Conservation (phyloP, 2,888 invertebrate genomes). For the Heteromurus nitidus region DNA sequence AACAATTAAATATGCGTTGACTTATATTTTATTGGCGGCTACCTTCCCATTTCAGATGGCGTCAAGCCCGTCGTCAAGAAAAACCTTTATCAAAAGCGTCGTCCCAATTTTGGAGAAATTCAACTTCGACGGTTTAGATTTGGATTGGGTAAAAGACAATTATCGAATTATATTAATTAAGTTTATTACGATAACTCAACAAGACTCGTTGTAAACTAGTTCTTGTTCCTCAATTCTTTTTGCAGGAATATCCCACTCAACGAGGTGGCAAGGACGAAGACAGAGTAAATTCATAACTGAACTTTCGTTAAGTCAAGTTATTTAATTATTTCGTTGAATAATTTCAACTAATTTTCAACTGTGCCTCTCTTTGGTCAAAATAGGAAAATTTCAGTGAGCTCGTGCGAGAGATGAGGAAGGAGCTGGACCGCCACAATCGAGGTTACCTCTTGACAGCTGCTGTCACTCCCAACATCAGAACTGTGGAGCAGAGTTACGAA, state of each 20-base stretch:
- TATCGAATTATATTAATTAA: too few species aligned
- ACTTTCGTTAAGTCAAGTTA: too few species aligned
- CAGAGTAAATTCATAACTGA: too few species aligned
- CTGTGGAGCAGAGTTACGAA: constrained; percentile 63
- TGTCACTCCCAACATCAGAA: constrained; percentile 66
- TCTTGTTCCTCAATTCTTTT: too few species aligned
- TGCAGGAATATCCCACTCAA: constrained; percentile 74
- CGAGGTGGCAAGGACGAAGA: constrained; percentile 74
- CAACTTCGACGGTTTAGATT: constrained; percentile 69
- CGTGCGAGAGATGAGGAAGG: constrained; percentile 55
- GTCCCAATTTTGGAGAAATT: constrained; percentile 73
- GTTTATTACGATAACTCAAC: too few species aligned
- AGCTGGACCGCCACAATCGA: constrained; percentile 32
- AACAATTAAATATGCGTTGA: neutral
- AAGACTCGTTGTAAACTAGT: too few species aligned
- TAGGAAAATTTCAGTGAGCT: constrained; percentile 59
- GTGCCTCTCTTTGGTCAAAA: too few species aligned
- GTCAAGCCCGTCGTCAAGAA: constrained; percentile 63
- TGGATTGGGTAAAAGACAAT: constrained; percentile 60
- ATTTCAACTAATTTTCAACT: too few species aligned
- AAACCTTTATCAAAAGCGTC: constrained; percentile 74
- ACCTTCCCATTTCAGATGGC: constrained; percentile 65
- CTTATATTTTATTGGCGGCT: constrained; percentile 15
- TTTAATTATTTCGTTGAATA: too few species aligned
- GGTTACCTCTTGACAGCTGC: constrained; percentile 69